Evolutionary conservation across 23 tunicate species (phyloP).

Genomic region (Oikopleura albicans): DNA sequence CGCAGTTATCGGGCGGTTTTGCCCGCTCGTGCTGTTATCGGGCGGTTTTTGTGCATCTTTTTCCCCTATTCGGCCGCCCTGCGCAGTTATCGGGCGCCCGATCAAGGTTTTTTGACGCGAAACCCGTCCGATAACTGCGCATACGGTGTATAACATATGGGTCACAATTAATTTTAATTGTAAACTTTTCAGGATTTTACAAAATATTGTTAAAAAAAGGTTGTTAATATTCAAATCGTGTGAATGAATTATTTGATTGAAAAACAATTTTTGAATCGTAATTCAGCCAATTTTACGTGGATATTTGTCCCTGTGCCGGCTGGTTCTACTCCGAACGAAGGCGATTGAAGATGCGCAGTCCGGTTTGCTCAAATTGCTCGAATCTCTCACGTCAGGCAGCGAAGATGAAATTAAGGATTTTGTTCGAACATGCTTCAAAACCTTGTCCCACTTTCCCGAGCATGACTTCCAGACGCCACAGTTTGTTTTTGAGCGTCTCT

Average conservation of each 20-base stretch:
- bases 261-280: not conserved
- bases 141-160: too few relatives aligned
- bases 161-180: too few relatives aligned
- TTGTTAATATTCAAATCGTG: too few relatives aligned
- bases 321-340: conserved; percentile 33
- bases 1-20: too few relatives aligned
- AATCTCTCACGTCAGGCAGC: conserved; percentile 56
- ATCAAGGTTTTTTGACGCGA: too few relatives aligned
- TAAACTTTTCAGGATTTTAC: too few relatives aligned
- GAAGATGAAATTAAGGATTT: conserved; percentile 59
- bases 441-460: conserved; percentile 55
- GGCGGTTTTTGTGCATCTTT: too few relatives aligned
- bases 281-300: conserved; percentile 39
- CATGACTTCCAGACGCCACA: conserved; percentile 62
- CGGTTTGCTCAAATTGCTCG: conserved; percentile 51
- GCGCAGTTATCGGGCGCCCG: too few relatives aligned
- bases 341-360: conserved; percentile 79
- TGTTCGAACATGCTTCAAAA: conserved; percentile 80
- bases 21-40: too few relatives aligned
- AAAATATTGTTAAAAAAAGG: too few relatives aligned
- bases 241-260: not conserved
- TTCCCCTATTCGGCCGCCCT: too few relatives aligned
- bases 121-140: too few relatives aligned
- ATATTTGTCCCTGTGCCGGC: conserved; percentile 15
- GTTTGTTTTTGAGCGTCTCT: conserved; percentile 81